Percentiles rank a stretch among this genome's conserved stretches.
phyloP scores from a whole-genome alignment of 2,888 invertebrate species.

The Pyrocoelia pectoralis region DNA sequence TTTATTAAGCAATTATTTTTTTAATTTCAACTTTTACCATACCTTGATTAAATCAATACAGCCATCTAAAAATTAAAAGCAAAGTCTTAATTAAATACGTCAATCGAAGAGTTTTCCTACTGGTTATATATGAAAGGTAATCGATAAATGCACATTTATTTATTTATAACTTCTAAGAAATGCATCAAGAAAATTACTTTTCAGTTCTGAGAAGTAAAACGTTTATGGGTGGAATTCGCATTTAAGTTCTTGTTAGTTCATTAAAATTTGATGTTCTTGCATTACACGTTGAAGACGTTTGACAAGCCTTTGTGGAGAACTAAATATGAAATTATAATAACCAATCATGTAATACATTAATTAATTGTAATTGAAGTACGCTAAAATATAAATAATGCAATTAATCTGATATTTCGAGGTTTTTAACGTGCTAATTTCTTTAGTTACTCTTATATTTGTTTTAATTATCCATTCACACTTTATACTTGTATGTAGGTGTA shows the following conservation, averaged over 20 bases:
- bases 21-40: conserved; percentile 10
- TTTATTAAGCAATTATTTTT: conserved; percentile 10
- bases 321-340: too few species aligned
- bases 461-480: too few species aligned
- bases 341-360: too few species aligned
- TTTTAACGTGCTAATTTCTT: too few species aligned
- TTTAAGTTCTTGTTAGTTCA: not conserved
- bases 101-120: conserved; percentile 1
- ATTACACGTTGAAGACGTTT: too few species aligned
- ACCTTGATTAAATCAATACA: conserved; percentile 10
- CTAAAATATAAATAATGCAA: too few species aligned
- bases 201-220: not conserved
- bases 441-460: too few species aligned
- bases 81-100: conserved; percentile 12
- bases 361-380: too few species aligned
- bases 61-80: not conserved
- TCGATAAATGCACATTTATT: conserved; percentile 6
- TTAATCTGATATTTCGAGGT: too few species aligned
- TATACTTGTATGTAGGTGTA: too few species aligned
- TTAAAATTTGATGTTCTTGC: too few species aligned
- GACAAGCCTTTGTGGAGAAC: too few species aligned
- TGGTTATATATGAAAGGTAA: not conserved
- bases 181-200: conserved; percentile 8
- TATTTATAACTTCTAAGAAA: not conserved
- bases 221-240: not conserved